phyloP scores from a whole-genome alignment of 2,888 invertebrate genomes.

The Galerucella nymphaeae region DNA sequence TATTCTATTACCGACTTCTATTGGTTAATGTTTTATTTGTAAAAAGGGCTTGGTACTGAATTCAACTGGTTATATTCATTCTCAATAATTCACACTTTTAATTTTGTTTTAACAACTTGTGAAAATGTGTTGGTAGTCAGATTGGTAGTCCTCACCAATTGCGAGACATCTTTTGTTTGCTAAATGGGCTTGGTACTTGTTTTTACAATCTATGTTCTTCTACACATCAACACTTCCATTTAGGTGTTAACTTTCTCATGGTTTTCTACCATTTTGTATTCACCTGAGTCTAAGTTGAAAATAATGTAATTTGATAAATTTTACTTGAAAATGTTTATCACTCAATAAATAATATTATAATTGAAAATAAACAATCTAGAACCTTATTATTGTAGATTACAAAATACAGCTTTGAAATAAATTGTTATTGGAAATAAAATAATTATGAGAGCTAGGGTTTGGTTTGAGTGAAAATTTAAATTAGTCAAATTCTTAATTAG shows the following conservation, averaged over 20 bases:
- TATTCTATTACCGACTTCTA: slow-evolving; percentile 4
- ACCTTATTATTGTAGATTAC: too few species aligned
- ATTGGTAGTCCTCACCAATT: slow-evolving; percentile 51
- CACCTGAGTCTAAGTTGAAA: not conserved
- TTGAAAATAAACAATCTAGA: too few species aligned
- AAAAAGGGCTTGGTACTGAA: slow-evolving; percentile 39
- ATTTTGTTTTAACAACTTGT: slow-evolving; percentile 15
- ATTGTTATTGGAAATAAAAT: too few species aligned
- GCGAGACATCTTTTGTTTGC: slow-evolving; percentile 50
- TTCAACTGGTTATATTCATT: slow-evolving; percentile 16
- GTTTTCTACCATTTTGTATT: slow-evolving; percentile 24
- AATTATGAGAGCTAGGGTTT: too few species aligned
- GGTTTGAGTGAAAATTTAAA: too few species aligned
- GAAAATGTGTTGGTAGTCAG: slow-evolving; percentile 27
- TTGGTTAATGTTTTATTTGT: slow-evolving; percentile 36
- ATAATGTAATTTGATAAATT: not conserved
- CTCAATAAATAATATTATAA: too few species aligned
- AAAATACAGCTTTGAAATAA: too few species aligned
- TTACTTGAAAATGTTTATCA: not conserved
- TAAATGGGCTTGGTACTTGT: slow-evolving; percentile 46
- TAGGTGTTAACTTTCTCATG: slow-evolving; percentile 23
- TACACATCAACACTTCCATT: slow-evolving; percentile 9
- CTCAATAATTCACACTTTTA: slow-evolving; percentile 12
- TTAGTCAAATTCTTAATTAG: too few species aligned
- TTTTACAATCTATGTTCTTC: slow-evolving; percentile 28